A percentile compares a stretch with the other conserved stretches of the same genome.
Evolutionary conservation across 2,797 vertebrate genomes (phyloP).

Genomic region (Tokudaia muenninki): DNA sequence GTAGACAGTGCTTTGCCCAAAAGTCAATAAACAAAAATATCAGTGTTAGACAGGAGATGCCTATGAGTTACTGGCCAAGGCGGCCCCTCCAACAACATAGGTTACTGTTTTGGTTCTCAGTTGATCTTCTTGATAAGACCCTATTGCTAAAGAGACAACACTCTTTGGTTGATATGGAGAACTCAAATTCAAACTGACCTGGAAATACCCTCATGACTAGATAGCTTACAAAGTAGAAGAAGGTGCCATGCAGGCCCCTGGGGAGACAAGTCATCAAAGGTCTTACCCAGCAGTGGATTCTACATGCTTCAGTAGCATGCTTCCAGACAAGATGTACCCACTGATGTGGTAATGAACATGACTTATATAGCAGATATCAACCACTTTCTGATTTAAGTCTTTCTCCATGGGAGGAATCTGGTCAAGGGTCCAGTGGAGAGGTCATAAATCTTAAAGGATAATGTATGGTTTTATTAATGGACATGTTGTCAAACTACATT

Average conservation of each 20-base stretch:
- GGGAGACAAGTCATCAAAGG: neutral
- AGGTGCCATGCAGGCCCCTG: too few species aligned
- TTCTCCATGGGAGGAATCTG: neutral
- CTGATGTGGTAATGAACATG: neutral
- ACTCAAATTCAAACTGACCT: neutral
- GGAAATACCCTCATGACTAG: neutral
- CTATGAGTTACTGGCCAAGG: neutral
- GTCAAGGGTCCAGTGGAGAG: neutral
- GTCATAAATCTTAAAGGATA: neutral
- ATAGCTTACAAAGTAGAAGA: neutral
- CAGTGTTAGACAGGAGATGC: neutral
- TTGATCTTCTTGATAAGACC: neutral
- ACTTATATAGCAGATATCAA: neutral
- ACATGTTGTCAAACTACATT: neutral
- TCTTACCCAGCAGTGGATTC: neutral
- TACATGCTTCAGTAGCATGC: neutral
- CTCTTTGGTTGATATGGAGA: neutral
- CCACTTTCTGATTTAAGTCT: neutral
- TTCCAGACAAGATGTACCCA: neutral
- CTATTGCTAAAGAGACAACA: neutral
- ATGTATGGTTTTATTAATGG: neutral
- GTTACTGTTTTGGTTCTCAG: neutral
- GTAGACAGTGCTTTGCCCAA: neutral
- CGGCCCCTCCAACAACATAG: neutral
- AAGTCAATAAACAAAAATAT: neutral